Evolutionary conservation across 2,888 invertebrate species (phyloP).

Genomic region (Caenorhabditis virilis): DNA sequence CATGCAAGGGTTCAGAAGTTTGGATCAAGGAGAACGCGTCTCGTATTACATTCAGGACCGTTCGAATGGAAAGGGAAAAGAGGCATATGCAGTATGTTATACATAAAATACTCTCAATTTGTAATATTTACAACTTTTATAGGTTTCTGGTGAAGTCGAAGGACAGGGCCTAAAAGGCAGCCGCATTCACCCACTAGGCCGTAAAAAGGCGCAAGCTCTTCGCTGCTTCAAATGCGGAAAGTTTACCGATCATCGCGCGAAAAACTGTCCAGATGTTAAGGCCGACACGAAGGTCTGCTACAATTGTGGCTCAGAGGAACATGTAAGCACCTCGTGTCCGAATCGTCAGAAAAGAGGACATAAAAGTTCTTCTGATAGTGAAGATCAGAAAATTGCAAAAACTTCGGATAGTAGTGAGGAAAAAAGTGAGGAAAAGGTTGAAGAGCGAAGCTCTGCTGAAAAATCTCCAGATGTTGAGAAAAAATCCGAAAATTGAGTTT

Average conservation of each 20-base stretch:
- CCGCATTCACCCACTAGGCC: conserved; percentile 32
- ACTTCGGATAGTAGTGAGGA: too few relatives aligned
- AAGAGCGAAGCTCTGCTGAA: too few relatives aligned
- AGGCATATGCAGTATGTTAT: conserved; percentile 38
- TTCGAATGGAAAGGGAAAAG: conserved; percentile 38
- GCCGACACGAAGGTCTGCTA: conserved; percentile 41
- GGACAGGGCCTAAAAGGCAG: conserved; percentile 28
- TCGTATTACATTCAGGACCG: conserved; percentile 41
- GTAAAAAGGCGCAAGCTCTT: conserved; percentile 29
- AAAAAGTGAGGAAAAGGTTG: too few relatives aligned
- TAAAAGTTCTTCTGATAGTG: too few relatives aligned
- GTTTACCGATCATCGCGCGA: conserved; percentile 43
- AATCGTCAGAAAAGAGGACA: conserved; percentile 7
- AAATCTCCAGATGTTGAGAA: too few relatives aligned
- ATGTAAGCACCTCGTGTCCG: conserved; percentile 40
- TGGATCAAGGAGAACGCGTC: conserved; percentile 48
- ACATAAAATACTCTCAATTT: background rate
- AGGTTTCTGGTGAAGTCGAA: conserved; percentile 39
- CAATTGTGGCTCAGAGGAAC: conserved; percentile 39
- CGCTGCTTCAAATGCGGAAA: conserved; percentile 48
- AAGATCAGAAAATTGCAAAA: too few relatives aligned
- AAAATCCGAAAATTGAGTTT: background rate
- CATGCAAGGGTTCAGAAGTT: conserved; percentile 52
- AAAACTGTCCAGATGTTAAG: conserved; percentile 37
- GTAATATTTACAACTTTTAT: conserved; percentile 1